phyloP scores from a whole-genome alignment of 1,140 invertebrate species.

The Temnothorax curvispinosus region DNA sequence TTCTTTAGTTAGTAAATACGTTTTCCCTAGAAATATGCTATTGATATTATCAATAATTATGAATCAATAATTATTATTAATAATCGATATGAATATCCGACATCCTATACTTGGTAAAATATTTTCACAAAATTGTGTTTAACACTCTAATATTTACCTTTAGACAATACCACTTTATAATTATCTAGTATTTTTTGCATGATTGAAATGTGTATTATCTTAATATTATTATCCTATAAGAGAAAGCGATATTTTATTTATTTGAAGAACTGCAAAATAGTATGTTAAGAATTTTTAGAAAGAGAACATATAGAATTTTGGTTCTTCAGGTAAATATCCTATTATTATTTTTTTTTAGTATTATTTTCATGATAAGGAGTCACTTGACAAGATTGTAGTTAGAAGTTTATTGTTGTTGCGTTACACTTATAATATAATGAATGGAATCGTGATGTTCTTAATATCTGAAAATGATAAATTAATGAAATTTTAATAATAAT shows the following conservation, averaged over 20 bases:
- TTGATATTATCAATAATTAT: slow-evolving; percentile 10
- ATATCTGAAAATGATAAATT: not conserved
- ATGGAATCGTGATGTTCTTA: not conserved
- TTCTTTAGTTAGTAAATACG: not conserved
- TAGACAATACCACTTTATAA: slow-evolving; percentile 11
- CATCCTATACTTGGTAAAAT: not conserved
- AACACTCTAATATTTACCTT: not conserved
- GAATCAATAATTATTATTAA: not conserved
- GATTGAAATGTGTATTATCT: slow-evolving; percentile 2
- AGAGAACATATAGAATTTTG: not conserved
- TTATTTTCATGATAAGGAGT: not conserved
- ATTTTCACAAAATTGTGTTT: not conserved
- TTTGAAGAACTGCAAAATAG: not conserved
- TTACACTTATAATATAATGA: not conserved
- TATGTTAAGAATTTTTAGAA: not conserved
- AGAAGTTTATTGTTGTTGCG: not conserved
- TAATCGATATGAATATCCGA: not conserved
- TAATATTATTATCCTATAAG: not conserved
- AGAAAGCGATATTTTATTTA: slow-evolving; percentile 17
- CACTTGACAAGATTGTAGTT: not conserved
- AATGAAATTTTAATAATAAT: not conserved
- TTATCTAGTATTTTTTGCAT: slow-evolving; percentile 11
- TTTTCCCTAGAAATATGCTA: slow-evolving; percentile 48
- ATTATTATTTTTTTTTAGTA: not conserved
- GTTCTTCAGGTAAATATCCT: not conserved